Percentiles rank a stretch among this genome's conserved stretches.
Evolutionary conservation across 2,888 invertebrate genomes (phyloP).

Genomic region (Coleophora flavipennella): DNA sequence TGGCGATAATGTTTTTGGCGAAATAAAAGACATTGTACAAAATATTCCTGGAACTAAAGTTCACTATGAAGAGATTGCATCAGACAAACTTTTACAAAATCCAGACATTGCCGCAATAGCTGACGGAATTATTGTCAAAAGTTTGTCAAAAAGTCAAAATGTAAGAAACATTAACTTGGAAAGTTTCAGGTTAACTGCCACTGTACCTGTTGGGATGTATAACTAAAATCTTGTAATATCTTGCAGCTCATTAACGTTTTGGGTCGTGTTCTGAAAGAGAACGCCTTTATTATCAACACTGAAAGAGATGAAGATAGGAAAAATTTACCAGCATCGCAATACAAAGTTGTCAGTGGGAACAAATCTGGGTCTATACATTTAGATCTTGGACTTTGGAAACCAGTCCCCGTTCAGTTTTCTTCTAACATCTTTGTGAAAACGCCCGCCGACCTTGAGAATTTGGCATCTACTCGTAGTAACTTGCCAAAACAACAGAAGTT

Average conservation of each 20-base stretch:
- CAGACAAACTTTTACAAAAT: conserved; percentile 5
- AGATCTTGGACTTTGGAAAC: conserved; percentile 23
- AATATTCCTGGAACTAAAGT: conserved; percentile 13
- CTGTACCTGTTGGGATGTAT: too few species aligned
- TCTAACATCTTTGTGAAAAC: conserved; percentile 21
- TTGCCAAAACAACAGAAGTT: conserved; percentile 22
- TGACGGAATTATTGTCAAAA: conserved; percentile 19
- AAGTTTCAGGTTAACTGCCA: too few species aligned
- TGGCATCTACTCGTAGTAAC: conserved; percentile 17
- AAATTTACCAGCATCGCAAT: conserved; percentile 17
- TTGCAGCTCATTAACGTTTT: conserved; percentile 20
- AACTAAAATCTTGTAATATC: too few species aligned
- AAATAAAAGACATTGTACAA: conserved; percentile 10
- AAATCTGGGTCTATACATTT: conserved; percentile 12
- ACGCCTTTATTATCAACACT: conserved; percentile 24
- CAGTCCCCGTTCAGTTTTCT: conserved; percentile 11
- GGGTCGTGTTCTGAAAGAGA: conserved; percentile 13
- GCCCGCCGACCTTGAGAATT: conserved; percentile 18
- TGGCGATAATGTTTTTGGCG: conserved; percentile 9
- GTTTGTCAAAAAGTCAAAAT: conserved; percentile 19
- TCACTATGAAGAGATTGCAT: conserved; percentile 10
- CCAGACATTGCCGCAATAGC: conserved; percentile 4
- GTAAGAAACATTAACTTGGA: conserved; percentile 15
- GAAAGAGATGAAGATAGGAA: conserved; percentile 9
- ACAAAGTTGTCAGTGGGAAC: conserved; percentile 18